These are phyloP conservation scores for Muscicapa comitata DNA, from an alignment of 2,797 vertebrate species.

Conservation along the genomic window DNA sequence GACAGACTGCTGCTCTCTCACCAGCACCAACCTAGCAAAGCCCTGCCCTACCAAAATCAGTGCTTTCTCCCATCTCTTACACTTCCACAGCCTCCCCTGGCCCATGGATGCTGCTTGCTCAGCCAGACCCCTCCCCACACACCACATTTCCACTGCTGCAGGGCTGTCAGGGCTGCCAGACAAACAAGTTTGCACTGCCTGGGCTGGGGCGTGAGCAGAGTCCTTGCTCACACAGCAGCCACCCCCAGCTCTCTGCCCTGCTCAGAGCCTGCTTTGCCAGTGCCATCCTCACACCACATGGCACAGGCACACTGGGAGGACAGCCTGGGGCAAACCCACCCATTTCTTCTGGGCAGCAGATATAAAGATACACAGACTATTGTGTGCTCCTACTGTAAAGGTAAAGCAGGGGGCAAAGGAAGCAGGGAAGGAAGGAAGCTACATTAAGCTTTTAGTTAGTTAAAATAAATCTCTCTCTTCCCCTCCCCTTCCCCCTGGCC, in stretches of 20 bases:
- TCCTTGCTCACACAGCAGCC: rapidly evolving
- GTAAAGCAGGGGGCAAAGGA: constrained; percentile 25
- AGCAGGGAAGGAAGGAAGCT: constrained; percentile 37
- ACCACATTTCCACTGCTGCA: rapidly evolving
- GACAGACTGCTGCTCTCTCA: background rate
- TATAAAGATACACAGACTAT: background rate
- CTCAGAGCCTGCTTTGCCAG: background rate
- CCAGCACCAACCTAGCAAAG: background rate
- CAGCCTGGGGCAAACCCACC: rapidly evolving
- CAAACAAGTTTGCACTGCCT: rapidly evolving
- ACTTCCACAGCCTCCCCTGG: background rate
- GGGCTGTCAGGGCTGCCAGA: background rate
- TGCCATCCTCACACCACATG: rapidly evolving
- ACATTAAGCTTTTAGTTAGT: background rate
- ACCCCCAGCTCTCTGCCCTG: rapidly evolving
- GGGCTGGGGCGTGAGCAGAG: rapidly evolving
- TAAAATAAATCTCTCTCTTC: constrained; percentile 21
- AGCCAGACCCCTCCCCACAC: background rate
- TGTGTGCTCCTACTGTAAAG: background rate
- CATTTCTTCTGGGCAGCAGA: background rate
- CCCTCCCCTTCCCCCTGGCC: background rate
- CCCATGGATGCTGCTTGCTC: rapidly evolving
- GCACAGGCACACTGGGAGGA: rapidly evolving
- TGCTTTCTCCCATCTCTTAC: rapidly evolving
- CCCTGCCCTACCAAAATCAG: background rate